Evolutionary conservation across 2,888 invertebrate genomes (phyloP), one percentile per base, ranked within the genome.

Genomic region (Pheosia tremula): DNA sequence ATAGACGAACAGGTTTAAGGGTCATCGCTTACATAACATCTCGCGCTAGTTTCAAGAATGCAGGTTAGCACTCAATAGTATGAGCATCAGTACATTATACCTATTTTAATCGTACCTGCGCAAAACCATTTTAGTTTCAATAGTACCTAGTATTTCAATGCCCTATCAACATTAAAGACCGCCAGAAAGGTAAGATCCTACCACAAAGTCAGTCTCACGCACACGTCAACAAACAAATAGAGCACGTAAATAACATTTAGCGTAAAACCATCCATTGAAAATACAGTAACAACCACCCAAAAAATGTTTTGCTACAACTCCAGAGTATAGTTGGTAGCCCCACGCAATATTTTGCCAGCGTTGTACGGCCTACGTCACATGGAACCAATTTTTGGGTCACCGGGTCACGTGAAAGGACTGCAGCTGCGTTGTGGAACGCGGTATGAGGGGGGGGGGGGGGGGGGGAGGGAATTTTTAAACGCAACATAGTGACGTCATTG

Each of bases 351-450:
- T 69, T 74, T 81, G 55, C 77, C 74, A 71, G 71, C 79, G 77
- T 67, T 90, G 90, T 92, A 90, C 85, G 79, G 82, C 81, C 88
- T 89, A 93, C 93, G 93, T 93, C 93, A 93, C 88, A 80, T 72
- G 78, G 79, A 80, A 72, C 76, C 83, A 82, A 82, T 91, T 91
- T 55, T 90, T 90, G 86, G 92, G 92, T 93, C 81, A 93, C 86
- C 91, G 87, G 93, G 92, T 92, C 92, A 90, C 82, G 77, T 81
- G 83, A 84, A 89, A 89, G 87, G 89, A 85, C 84, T 89, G 90
- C 89, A 90, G 84, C 81, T 81, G 80, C 73, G 75, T 80, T 80
- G 84, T 69, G 62, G 43, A 80, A 79, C 82, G 79, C 63, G 81
- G 74, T 1, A 24, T 24, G 82, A 83, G 84, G 83, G 79, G 79